Conservation (phyloP, 2,797 vertebrate genomes). For the Myotis vivesi region DNA sequence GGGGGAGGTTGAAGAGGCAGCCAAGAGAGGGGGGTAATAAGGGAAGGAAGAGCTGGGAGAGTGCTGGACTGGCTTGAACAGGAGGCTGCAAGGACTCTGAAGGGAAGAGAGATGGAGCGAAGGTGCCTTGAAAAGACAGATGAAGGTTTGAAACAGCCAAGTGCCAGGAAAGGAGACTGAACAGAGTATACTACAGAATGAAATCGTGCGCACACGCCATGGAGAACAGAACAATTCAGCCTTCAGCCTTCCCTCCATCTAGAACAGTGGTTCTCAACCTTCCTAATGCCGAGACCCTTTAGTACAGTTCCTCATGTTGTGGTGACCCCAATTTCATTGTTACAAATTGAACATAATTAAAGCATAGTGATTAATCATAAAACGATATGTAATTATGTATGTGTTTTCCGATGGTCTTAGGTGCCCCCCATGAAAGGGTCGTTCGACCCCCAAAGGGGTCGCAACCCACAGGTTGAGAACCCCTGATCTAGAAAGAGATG, state of each 20-base stretch:
- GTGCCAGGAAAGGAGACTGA: background rate
- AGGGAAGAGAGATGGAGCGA: background rate
- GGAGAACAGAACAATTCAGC: background rate
- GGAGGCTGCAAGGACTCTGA: background rate
- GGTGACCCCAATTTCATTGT: too few species aligned
- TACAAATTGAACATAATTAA: too few species aligned
- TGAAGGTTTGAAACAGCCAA: background rate
- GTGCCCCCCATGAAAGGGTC: too few species aligned
- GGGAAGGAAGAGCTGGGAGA: background rate
- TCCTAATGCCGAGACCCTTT: too few species aligned
- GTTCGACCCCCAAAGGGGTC: too few species aligned
- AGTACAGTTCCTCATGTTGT: too few species aligned
- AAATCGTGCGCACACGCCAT: fast-evolving
- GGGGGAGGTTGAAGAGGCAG: background rate
- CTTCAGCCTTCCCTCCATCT: background rate
- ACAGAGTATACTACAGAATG: background rate
- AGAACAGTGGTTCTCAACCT: background rate
- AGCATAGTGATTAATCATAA: too few species aligned
- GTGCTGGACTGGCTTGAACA: too few species aligned
- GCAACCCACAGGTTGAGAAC: too few species aligned
- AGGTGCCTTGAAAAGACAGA: background rate
- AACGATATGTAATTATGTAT: too few species aligned
- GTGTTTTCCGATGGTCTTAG: too few species aligned
- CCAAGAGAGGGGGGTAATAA: fast-evolving
- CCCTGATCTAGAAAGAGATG: background rate